Conservation (phyloP, 2,113 vertebrate genomes). For the Rynchops niger region DNA sequence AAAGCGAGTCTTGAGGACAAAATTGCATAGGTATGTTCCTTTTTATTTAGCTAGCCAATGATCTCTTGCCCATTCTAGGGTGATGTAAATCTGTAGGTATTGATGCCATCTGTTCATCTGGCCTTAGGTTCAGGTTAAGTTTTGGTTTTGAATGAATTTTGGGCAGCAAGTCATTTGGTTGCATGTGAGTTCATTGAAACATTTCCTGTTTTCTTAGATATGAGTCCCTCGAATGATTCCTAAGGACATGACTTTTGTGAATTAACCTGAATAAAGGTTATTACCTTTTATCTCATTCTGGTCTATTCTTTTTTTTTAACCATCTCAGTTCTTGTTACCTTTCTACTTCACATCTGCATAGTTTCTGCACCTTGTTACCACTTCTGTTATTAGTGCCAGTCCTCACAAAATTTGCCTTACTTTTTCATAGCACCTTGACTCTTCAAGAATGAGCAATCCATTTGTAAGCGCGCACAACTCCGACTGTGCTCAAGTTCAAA, state of each 20-base stretch:
- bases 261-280: neutral
- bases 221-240: neutral
- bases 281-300: neutral
- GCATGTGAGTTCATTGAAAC: neutral
- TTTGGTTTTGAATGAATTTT: neutral
- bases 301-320: neutral
- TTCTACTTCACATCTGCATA: neutral
- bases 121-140: neutral
- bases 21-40: neutral
- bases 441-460: neutral
- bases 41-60: neutral
- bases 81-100: neutral
- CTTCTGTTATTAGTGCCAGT: neutral
- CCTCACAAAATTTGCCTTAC: neutral
- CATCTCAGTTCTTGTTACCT: neutral
- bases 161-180: neutral
- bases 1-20: neutral
- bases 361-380: neutral
- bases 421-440: neutral
- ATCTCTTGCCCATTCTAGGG: neutral
- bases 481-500: neutral
- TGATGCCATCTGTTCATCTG: neutral
- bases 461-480: neutral
- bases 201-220: neutral
- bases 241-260: neutral